Evolutionary conservation across 1,140 invertebrate genomes (phyloP).

Genomic region (Triops longicaudatus): DNA sequence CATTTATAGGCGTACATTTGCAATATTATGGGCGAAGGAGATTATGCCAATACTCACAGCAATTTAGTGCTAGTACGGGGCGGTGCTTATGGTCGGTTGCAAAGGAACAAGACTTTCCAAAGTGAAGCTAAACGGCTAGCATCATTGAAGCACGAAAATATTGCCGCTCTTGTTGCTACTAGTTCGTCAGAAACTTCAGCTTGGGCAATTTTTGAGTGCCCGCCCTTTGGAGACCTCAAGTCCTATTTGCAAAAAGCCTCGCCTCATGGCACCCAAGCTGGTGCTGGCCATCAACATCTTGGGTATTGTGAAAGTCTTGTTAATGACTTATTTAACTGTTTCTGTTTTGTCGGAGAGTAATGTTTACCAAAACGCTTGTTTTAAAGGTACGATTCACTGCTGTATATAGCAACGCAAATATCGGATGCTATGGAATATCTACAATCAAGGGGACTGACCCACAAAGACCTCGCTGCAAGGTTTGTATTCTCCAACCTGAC

Average conservation of each 20-base stretch:
- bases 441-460: constrained; percentile 44
- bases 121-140: constrained; percentile 39
- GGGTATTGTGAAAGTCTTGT: background rate
- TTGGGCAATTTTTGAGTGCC: constrained; percentile 46
- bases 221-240: constrained; percentile 46
- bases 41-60: constrained; percentile 28
- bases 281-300: background rate
- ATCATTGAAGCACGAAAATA: constrained; percentile 45
- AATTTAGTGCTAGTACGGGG: constrained; percentile 35
- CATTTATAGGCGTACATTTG: constrained; percentile 10
- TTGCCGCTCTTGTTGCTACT: constrained; percentile 43
- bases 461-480: constrained; percentile 45
- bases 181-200: constrained; percentile 40
- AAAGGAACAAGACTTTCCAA: constrained; percentile 41
- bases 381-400: background rate
- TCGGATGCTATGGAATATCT: constrained; percentile 48
- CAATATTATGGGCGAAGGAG: constrained; percentile 14
- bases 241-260: constrained; percentile 40
- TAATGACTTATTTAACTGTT: too few relatives aligned
- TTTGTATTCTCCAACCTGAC: constrained; percentile 18
- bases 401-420: constrained; percentile 41
- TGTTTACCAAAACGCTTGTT: background rate
- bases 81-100: constrained; percentile 38
- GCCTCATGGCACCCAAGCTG: background rate
- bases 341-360: background rate